Evolutionary conservation across 2,888 invertebrate genomes (phyloP), one percentile per base, ranked within the genome.

Genomic region (Phasia obesa): DNA sequence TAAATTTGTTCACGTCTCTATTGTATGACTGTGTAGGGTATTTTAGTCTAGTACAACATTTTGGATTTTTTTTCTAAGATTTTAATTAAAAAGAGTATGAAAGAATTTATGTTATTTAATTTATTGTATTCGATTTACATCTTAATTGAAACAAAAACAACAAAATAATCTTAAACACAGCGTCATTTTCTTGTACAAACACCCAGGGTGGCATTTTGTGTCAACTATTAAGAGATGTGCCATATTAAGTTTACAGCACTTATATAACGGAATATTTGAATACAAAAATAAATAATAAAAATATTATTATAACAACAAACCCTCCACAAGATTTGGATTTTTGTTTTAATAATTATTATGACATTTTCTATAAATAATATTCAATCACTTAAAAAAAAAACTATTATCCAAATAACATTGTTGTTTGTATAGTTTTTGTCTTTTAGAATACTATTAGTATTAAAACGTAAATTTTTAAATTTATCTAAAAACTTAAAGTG

Each of bases 61-160:
- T 35, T n/a, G 51, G n/a, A 21, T 19, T 59, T 75, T 74, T 57
- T 55, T 70, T 55, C 75, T 79, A 83, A 71, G 79, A 49, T 71
- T 71, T 79, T 79, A 83, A 83, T 83, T 83, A 83, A 71, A 79
- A 65, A 64, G 60, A 23, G 27, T 59, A 57, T 38, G 9, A 70
- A 62, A 71, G 71, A 83, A 83, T 83, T 79, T 75, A 71, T 67
- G 71, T 62, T 67, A 83, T 83, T 79, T 83, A 71, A 79, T 79
- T 79, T 79, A 47, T 73, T 75, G 75, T 70, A 79, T 83, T 67
- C 57, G 67, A 83, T 79, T 83, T 79, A 83, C 79, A 83, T 83
- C 79, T 83, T 83, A 83, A 83, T 79, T 79, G 74, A 44, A 75
- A 42, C 2, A n/a, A 15, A 75, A 25, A 49, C 15, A 6, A 19